These are phyloP conservation scores for Gymnarchus niloticus DNA, from an alignment of 2,113 vertebrate species.

Conservation along the genomic window DNA sequence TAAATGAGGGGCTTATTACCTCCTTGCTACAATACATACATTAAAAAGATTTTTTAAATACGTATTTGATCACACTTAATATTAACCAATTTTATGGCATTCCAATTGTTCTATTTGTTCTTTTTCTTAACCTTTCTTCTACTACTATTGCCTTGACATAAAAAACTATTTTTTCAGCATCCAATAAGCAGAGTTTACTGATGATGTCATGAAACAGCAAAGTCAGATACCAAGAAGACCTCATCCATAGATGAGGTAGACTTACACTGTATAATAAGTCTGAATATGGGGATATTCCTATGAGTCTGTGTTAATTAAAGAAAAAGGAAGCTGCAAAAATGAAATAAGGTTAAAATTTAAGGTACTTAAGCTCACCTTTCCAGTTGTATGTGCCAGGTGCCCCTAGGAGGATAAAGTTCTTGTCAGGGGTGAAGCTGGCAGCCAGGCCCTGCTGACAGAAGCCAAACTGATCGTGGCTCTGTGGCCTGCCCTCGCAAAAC, in stretches of 20 bases:
- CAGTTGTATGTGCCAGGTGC: conserved; percentile 94
- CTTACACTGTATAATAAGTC: neutral
- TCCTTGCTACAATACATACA: neutral
- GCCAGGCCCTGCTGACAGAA: conserved; percentile 91
- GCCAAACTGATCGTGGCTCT: conserved; percentile 89
- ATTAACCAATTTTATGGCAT: neutral
- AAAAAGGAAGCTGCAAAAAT: neutral
- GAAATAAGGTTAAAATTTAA: neutral
- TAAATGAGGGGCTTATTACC: neutral
- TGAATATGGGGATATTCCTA: neutral
- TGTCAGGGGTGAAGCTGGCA: conserved; percentile 84
- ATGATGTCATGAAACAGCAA: neutral
- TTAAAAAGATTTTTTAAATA: neutral
- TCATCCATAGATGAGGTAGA: neutral
- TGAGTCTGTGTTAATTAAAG: neutral
- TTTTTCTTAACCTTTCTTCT: neutral
- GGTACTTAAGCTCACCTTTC: conserved; percentile 73
- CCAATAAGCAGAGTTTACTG: neutral
- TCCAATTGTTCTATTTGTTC: neutral
- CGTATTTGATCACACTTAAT: neutral
- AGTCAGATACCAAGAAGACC: neutral
- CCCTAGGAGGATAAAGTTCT: conserved; percentile 82
- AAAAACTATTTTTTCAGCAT: neutral
- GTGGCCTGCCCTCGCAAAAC: conserved; percentile 84
- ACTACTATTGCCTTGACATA: neutral